Percentiles rank a stretch among this genome's conserved stretches.
These are phyloP conservation scores for Clarias fuscus DNA, from an alignment of 2,797 vertebrate species.

Conservation along the genomic window DNA sequence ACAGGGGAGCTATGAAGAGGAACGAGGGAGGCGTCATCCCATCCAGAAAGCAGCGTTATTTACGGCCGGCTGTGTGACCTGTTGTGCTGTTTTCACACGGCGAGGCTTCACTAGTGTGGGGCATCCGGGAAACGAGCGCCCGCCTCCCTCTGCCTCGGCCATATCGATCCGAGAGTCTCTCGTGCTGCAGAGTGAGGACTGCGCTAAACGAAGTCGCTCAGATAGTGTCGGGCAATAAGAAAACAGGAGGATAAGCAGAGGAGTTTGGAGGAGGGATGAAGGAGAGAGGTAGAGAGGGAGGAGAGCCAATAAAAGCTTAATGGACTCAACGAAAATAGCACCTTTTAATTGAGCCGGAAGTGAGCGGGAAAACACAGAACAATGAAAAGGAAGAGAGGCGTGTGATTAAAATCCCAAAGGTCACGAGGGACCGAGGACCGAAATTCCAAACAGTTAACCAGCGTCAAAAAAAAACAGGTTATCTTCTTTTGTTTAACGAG, in stretches of 20 bases:
- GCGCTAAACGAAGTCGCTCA: constrained; percentile 6
- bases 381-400: constrained; percentile 58
- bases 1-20: constrained; percentile 25
- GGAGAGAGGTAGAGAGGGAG: constrained; percentile 29
- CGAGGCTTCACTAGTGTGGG: neutral
- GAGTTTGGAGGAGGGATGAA: constrained; percentile 23
- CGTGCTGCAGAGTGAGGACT: constrained; percentile 30
- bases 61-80: constrained; percentile 26
- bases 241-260: constrained; percentile 40
- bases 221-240: neutral
- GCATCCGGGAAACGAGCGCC: constrained; percentile 52
- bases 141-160: constrained; percentile 41
- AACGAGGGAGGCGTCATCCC: constrained; percentile 32
- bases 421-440: constrained; percentile 32
- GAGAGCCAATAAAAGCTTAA: constrained; percentile 52
- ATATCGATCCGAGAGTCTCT: constrained; percentile 49
- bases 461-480: neutral
- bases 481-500: neutral
- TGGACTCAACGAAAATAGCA: constrained; percentile 54
- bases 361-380: constrained; percentile 45
- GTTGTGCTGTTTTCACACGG: constrained; percentile 4
- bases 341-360: constrained; percentile 59
- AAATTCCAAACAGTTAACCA: constrained; percentile 34
- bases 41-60: constrained; percentile 44
- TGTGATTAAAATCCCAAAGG: constrained; percentile 50